phyloP scores from a whole-genome alignment of 1,140 invertebrate species.

The Glossosoma conforme region DNA sequence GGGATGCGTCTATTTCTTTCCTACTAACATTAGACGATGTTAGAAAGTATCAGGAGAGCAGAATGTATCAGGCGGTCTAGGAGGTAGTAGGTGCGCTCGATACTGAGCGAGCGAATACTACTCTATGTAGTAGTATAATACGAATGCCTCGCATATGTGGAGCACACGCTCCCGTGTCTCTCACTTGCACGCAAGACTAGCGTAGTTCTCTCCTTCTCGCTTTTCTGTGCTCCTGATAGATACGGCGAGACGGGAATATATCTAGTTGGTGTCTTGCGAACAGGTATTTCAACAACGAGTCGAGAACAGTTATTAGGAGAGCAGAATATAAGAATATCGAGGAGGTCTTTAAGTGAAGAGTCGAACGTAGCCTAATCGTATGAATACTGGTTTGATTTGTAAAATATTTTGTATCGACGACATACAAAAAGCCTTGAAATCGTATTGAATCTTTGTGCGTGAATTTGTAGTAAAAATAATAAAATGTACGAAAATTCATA shows the following conservation, averaged over 20 bases:
- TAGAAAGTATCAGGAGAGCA: constrained; percentile 29
- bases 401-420: too few relatives aligned
- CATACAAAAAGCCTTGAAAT: too few relatives aligned
- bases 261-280: too few relatives aligned
- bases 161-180: constrained; percentile 7
- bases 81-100: constrained; percentile 9
- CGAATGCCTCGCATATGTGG: constrained; percentile 16
- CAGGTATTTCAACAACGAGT: too few relatives aligned
- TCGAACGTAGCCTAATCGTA: too few relatives aligned
- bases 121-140: constrained; percentile 2
- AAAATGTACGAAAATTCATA: too few relatives aligned
- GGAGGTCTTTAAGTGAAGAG: too few relatives aligned
- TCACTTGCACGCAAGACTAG: not conserved
- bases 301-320: too few relatives aligned
- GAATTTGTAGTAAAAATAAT: too few relatives aligned
- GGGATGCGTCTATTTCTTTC: constrained; percentile 22
- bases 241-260: constrained; percentile 12
- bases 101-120: constrained; percentile 11
- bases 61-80: constrained; percentile 6
- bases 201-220: constrained; percentile 4
- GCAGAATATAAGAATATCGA: too few relatives aligned
- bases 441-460: too few relatives aligned
- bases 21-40: constrained; percentile 31
- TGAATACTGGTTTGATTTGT: too few relatives aligned
- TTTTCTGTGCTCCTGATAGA: constrained; percentile 7